Evolutionary conservation across 2,113 vertebrate genomes (phyloP).

Genomic region (Lagenorhynchus albirostris): DNA sequence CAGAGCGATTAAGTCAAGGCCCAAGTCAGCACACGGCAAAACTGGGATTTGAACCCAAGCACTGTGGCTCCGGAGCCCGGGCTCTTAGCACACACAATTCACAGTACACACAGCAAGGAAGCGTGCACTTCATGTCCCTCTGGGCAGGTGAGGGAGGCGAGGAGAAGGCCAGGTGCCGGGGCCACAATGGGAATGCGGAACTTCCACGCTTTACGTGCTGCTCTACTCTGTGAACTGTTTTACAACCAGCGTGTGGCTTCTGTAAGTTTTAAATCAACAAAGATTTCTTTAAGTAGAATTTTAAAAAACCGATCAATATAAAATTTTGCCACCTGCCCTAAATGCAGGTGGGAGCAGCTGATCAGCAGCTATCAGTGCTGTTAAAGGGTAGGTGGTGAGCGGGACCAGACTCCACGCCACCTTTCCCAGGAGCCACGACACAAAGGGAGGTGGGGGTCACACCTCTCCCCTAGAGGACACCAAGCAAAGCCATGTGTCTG

Average conservation of each 20-base stretch:
- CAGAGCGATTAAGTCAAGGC: neutral
- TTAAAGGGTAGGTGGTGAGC: neutral
- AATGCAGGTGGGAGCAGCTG: neutral
- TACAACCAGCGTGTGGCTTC: neutral
- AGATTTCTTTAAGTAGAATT: neutral
- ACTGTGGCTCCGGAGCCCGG: neutral
- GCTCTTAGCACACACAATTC: neutral
- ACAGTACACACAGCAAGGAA: neutral
- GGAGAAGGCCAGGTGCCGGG: neutral
- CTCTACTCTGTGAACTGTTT: neutral
- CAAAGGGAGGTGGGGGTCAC: neutral
- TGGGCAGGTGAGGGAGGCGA: neutral
- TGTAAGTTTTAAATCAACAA: neutral
- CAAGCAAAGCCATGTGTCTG: neutral
- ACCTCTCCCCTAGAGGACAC: neutral
- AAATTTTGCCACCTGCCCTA: neutral
- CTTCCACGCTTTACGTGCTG: neutral
- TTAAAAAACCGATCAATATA: neutral
- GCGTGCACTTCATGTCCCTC: neutral
- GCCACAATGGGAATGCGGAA: neutral
- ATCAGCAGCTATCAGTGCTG: neutral
- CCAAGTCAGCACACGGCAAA: neutral
- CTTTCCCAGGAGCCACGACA: neutral
- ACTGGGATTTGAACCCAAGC: neutral
- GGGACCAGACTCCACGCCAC: neutral